phyloP scores from a whole-genome alignment of 2,113 vertebrate species.

The Hymenochirus boettgeri region DNA sequence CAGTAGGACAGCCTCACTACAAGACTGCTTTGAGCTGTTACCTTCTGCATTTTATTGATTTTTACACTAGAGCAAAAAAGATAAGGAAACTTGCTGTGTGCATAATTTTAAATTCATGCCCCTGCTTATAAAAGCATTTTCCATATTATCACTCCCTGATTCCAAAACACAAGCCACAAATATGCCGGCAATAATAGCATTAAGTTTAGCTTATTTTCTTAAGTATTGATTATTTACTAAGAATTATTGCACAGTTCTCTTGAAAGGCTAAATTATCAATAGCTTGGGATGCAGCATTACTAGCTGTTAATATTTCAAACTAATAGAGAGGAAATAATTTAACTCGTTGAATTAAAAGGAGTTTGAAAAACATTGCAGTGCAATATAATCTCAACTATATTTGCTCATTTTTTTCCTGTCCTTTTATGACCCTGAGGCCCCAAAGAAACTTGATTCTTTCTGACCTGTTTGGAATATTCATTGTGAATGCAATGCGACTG shows the following conservation, averaged over 20 bases:
- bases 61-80: conserved; percentile 66
- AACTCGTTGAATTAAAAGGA: not conserved
- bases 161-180: not conserved
- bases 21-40: conserved; percentile 63
- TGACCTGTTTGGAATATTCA: too few relatives aligned
- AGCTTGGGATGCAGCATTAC: not conserved
- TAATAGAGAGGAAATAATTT: not conserved
- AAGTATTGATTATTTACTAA: not conserved
- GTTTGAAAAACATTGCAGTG: not conserved
- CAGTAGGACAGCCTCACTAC: conserved; percentile 73
- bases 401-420: too few relatives aligned
- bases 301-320: not conserved
- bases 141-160: conserved; percentile 1
- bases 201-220: not conserved
- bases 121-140: conserved; percentile 9
- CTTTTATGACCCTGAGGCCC: too few relatives aligned
- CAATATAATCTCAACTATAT: too few relatives aligned
- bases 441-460: too few relatives aligned
- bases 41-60: conserved; percentile 75
- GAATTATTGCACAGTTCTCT: not conserved
- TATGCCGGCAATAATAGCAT: not conserved
- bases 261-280: not conserved
- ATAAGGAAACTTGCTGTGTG: conserved; percentile 72
- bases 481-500: too few relatives aligned
- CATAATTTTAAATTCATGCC: conserved; percentile 55